Evolutionary conservation across 2,888 invertebrate genomes (phyloP), one percentile per base, ranked within the genome.

Genomic region (Drosophila parthenogenetica): DNA sequence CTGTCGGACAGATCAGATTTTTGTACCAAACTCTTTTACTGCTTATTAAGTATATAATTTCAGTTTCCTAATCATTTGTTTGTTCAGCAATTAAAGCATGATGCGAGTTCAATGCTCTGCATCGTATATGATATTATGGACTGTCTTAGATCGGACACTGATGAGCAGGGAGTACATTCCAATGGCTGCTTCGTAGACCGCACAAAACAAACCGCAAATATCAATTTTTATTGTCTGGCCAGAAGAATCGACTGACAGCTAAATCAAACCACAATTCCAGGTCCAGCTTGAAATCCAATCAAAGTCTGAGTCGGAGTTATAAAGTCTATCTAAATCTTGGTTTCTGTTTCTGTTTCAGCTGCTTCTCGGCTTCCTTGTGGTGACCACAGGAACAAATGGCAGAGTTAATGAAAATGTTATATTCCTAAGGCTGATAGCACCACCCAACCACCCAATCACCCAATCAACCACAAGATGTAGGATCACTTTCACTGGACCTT

Each of bases 161-260:
- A 58, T 42, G 32, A 51, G 19, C 11, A 49, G 43, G 10, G 25
- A 14, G 7, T 25, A 51, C 60, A 63, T 65, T 77, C 72, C 75
- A 64, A 43, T 43, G 59, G 43, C 29, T 25, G 16, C 16, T 10
- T 48, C 11, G 13, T 11, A 10, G 39, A 37, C 59, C 60, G 40
- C 64, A 75, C 35, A 32, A 46, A 69, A 46, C 57, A 53, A 79
- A 83, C 85, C 85, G 73, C 85, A 86, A 85, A 86, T 86, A 86
- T 87, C 81, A 86, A 86, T 86, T 86, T 86, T 86, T 77, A 86
- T 85, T 81, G 80, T 75, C 61, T 72, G 64, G 55, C 51, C 65
- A 49, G 35, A 50, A 63, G 57, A 72, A 75, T 68, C 67, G 37
- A 48, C 11, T 35, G 57, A 5, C 19, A 13, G 14, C 46, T 17